A percentile compares a stretch with the other conserved stretches of the same genome.
These are phyloP conservation scores for Microchirus variegatus DNA, from an alignment of 2,797 vertebrate species.

Conservation along the genomic window DNA sequence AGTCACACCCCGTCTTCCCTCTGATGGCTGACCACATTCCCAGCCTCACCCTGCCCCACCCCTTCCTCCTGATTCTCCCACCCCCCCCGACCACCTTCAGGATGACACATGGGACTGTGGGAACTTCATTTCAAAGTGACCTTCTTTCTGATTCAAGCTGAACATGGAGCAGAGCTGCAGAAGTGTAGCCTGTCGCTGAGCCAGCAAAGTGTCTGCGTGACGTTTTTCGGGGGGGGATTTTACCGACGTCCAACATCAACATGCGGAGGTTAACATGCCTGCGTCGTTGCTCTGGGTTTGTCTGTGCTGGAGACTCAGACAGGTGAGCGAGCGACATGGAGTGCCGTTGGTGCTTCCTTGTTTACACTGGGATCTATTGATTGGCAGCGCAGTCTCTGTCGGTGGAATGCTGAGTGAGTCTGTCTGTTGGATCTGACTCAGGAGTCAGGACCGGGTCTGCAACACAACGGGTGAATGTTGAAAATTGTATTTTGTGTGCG, in stretches of 20 bases:
- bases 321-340: constrained; percentile 68
- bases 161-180: constrained; percentile 7
- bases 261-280: constrained; percentile 63
- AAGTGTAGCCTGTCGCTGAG: constrained; percentile 10
- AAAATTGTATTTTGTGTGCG: background rate
- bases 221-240: constrained; percentile 35
- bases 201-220: constrained; percentile 17
- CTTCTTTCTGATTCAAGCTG: constrained; percentile 19
- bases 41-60: constrained; percentile 14
- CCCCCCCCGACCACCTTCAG: constrained; percentile 12
- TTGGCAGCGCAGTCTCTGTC: constrained; percentile 20
- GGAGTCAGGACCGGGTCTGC: constrained; percentile 9
- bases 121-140: constrained; percentile 48
- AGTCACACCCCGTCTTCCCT: constrained; percentile 49
- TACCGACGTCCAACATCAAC: constrained; percentile 36
- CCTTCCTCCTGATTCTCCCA: background rate
- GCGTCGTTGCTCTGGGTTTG: constrained; percentile 47
- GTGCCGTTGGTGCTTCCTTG: constrained; percentile 33
- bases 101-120: constrained; percentile 37
- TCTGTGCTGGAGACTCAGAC: constrained; percentile 61
- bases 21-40: constrained; percentile 33
- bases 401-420: constrained; percentile 31
- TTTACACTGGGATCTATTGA: constrained; percentile 42
- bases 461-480: constrained; percentile 1
- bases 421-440: constrained; percentile 21